Conservation (phyloP, 2,888 invertebrate species). For the Scaptomyza cyrtandrae region DNA sequence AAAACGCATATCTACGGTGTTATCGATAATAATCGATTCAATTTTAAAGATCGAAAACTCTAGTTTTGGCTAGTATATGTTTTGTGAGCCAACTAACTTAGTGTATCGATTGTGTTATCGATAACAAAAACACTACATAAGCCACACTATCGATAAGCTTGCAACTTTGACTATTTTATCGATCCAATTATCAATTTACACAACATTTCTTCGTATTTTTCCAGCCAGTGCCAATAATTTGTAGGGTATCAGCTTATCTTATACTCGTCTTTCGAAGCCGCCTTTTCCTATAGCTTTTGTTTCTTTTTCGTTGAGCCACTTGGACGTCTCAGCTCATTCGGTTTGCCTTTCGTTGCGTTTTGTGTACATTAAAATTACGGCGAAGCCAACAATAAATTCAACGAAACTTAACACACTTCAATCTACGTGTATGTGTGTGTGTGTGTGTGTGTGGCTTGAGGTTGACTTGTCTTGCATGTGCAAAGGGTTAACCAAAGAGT, state of each 20-base stretch:
- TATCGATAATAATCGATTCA: too few relatives aligned
- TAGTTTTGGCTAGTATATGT: too few relatives aligned
- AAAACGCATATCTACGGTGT: too few relatives aligned
- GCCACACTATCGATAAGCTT: neutral
- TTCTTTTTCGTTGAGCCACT: slow-evolving; percentile 6
- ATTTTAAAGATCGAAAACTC: too few relatives aligned
- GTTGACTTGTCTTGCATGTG: slow-evolving; percentile 41
- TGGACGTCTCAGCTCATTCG: slow-evolving; percentile 20
- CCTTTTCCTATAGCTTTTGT: neutral
- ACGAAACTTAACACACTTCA: slow-evolving; percentile 31
- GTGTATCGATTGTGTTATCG: neutral
- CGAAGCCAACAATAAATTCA: slow-evolving; percentile 27
- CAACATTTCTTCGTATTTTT: too few relatives aligned
- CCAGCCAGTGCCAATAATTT: too few relatives aligned
- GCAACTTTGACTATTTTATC: neutral
- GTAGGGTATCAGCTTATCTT: slow-evolving; percentile 2
- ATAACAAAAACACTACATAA: neutral
- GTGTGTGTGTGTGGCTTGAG: slow-evolving; percentile 21
- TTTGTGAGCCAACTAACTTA: too few relatives aligned
- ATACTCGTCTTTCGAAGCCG: neutral
- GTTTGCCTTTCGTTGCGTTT: slow-evolving; percentile 45
- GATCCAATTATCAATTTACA: too few relatives aligned
- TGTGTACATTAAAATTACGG: slow-evolving; percentile 64
- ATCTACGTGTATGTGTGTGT: neutral
- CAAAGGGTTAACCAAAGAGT: slow-evolving; percentile 60